Evolutionary conservation across 1,140 invertebrate species (phyloP), one percentile per base, ranked within the genome.

Genomic region (Drosophila ercepeae): DNA sequence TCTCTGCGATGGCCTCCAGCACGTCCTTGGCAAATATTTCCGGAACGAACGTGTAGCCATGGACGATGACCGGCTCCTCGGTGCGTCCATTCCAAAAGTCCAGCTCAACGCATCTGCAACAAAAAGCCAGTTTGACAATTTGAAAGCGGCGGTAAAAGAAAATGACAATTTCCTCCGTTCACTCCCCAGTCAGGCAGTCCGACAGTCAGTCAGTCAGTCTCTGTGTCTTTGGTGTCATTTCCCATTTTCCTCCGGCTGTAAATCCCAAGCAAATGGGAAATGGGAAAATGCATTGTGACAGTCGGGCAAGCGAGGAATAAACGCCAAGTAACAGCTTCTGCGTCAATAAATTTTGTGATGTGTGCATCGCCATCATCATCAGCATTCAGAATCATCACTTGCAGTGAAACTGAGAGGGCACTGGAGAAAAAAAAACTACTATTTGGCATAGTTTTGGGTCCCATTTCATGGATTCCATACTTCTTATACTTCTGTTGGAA

Each of bases 51-150:
- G 98, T 99, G 91, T 98, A 99, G 54, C 98, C 98, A 92, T 99
- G 98, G 51, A 98, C 98, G 44, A 99, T 99, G 29, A 99, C 95
- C 7, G 98, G 98, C 92, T 99, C 98, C 76, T 98, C 97, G 25
- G 95, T 95, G 75, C 95, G 94, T 0, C 97, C 97, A 91, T 99
- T 99, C 98, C 98, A 99, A 92, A 99, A 99, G 92, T 99, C 98
- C 68, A 99, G 93, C 91, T 99, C 98, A 0, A 99, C 97, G 92
- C 98, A 99, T 81, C 91, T 91, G 65, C 23, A 48, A 16, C 11
- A 46, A 23, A 46, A 23, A 29, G n/a, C 2, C 36, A 13, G 19
- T 14, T 46, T 16, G 21, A 41, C 23, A 3, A 45, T 45, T 29
- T 39, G n/a, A 51, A 41, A 25, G 49, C 18, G 16, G 49, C 18